These are phyloP conservation scores for Corbicula japonica DNA, from an alignment of 2,888 invertebrate genomes.

Conservation along the genomic window DNA sequence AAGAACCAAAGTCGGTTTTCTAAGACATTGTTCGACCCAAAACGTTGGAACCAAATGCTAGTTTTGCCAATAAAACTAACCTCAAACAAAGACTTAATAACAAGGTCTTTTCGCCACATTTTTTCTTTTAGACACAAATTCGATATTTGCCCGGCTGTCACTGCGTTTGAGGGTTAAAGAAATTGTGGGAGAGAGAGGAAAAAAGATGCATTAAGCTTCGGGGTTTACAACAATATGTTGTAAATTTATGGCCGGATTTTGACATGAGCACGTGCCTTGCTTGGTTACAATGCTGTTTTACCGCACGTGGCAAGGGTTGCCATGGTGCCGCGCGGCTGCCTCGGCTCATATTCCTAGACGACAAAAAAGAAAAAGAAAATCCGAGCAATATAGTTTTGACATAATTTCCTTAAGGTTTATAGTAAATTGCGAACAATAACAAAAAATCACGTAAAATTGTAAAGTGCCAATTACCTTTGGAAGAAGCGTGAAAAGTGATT, in stretches of 20 bases:
- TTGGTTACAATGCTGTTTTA: slow-evolving; percentile 58
- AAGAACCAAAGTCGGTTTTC: slow-evolving; percentile 43
- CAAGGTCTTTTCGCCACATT: slow-evolving; percentile 40
- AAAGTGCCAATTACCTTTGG: too few species aligned
- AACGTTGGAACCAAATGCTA: slow-evolving; percentile 37
- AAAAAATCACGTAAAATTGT: too few species aligned
- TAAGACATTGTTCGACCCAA: slow-evolving; percentile 25
- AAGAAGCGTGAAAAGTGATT: not conserved
- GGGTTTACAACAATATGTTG: slow-evolving; percentile 46
- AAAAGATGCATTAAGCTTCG: slow-evolving; percentile 36
- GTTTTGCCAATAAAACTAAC: slow-evolving; percentile 45
- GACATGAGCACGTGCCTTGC: slow-evolving; percentile 57
- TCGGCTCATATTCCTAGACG: not conserved
- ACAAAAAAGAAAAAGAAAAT: too few species aligned
- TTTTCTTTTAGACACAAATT: slow-evolving; percentile 45
- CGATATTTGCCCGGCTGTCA: slow-evolving; percentile 44
- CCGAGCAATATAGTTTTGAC: too few species aligned
- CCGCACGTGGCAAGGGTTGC: slow-evolving; percentile 42
- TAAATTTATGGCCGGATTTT: slow-evolving; percentile 63
- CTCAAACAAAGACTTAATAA: slow-evolving; percentile 50
- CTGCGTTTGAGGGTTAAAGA: slow-evolving; percentile 27
- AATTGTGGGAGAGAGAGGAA: slow-evolving; percentile 22
- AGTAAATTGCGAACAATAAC: too few species aligned
- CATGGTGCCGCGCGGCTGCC: slow-evolving; percentile 23
- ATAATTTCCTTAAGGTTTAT: too few species aligned